Evolutionary conservation across 2,113 vertebrate species (phyloP), one percentile per base, ranked within the genome.

Genomic region (Prunella fulvescens): DNA sequence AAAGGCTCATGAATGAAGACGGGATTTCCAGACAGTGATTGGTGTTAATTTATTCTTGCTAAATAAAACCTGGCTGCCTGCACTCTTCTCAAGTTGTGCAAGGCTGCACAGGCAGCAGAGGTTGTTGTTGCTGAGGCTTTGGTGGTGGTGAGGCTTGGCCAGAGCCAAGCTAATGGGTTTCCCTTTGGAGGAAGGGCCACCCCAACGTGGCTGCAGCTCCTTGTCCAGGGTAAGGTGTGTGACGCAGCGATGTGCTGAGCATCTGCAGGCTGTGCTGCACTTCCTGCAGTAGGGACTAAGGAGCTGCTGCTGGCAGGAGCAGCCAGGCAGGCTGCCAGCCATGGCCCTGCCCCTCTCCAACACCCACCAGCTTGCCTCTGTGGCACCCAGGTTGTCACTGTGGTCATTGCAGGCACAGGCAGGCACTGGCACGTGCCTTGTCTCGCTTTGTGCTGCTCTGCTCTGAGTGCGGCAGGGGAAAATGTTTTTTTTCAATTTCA

Each of bases 381-480:
- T 18, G 45, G 71, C 85, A 67, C 33, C 50, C 45, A 33, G 19
- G 0, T 4, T 19, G 53, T 50, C 22, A 3, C 60, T 12, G 33
- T 1, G 56, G 85, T 72, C 76, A 35, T 39, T 4, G 25, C 14
- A 13, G 3, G 2, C 19, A 0, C 1, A 0, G 69, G 28, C 3
- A 3, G 22, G 69, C 0, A 0, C 64, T 47, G 79, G 25, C 85
- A 81, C 14, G 5, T 85, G 72, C 50, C 0, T 42, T 4, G 4
- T 64, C 93, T 84, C 1, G 0, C 64, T 37, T n/a, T 1, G 0
- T 50, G 37, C n/a, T 0, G 4, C 81, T 71, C 60, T 2, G 17
- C 85, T 83, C 69, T 8, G 37, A 45, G 44, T 3, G 35, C 1
- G 0, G 8, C 45, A 23, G 39, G 74, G 86, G 47, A 60, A 71